Evolutionary conservation across 2,113 vertebrate species (phyloP), one percentile per base, ranked within the genome.

Genomic region (Mionectes macconnelli): DNA sequence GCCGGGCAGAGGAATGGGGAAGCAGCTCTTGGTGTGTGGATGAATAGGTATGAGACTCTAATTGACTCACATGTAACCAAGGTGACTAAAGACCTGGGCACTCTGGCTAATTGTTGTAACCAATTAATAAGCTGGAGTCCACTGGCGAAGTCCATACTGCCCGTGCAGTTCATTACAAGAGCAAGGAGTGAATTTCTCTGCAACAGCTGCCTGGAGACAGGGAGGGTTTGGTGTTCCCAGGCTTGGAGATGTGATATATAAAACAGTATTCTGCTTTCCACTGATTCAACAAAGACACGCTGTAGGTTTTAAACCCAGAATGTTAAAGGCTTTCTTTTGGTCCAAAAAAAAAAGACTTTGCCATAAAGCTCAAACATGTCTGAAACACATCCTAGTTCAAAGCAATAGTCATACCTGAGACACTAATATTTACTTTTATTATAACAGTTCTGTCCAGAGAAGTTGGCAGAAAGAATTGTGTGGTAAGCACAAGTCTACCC

Each of bases 61-160:
- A 96, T n/a, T 94, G 88, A 93, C 78, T 91, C 53, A 70, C 56
- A 24, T 8, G 12, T 68, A 96, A 91, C 53, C 42, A 33, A 70
- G 70, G 66, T 27, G 72, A 69, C 84, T 70, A 64, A 77, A 89
- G 75, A 91, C 86, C 83, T 77, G 69, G 47, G 91, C 28, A 0
- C 70, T 75, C 33, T 62, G 78, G 42, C 93, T 98, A 97, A 97
- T 97, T 98, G 95, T 94, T 97, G 96, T 87, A 96, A 91, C 70
- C 94, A 94, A 94, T 96, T 97, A 97, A 96, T 93, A 94, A 97
- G 55, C 52, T 91, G 93, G 93, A 96, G 75, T 39, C 49, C 75
- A 31, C 87, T 89, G 83, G 21, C 40, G 45, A 59, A 89, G 86
- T 88, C 94, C 95, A 44, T 64, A 35, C 2, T 52, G 67, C 80